phyloP scores from a whole-genome alignment of 2,888 invertebrate species.

The Pherbina coryleti region DNA sequence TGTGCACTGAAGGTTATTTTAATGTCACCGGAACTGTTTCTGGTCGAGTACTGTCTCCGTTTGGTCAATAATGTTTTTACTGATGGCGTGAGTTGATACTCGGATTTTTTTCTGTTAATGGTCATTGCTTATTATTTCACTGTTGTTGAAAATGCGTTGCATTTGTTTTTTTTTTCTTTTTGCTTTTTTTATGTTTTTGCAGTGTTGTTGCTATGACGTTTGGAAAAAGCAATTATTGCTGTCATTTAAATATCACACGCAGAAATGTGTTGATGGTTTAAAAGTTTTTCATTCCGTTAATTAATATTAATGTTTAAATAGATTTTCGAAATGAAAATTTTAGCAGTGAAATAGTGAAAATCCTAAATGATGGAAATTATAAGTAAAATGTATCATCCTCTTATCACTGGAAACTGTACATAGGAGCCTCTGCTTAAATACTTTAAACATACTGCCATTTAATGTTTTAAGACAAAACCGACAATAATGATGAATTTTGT shows the following conservation, averaged over 20 bases:
- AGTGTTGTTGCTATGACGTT: slow-evolving; percentile 26
- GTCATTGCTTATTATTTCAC: slow-evolving; percentile 19
- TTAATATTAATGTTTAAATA: slow-evolving; percentile 1
- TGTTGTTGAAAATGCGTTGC: neutral
- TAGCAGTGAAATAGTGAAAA: too few relatives aligned
- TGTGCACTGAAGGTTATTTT: slow-evolving; percentile 65
- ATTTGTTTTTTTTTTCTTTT: too few relatives aligned
- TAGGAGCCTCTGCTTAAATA: too few relatives aligned
- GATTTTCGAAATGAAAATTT: too few relatives aligned
- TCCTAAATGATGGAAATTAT: too few relatives aligned
- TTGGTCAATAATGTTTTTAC: slow-evolving; percentile 30
- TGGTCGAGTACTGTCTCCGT: slow-evolving; percentile 61
- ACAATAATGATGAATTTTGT: too few relatives aligned
- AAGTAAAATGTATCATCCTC: too few relatives aligned
- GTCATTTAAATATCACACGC: slow-evolving; percentile 34
- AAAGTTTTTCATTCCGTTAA: neutral
- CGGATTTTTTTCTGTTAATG: slow-evolving; percentile 13
- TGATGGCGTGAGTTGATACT: neutral
- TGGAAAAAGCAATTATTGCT: slow-evolving; percentile 44
- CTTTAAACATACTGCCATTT: too few relatives aligned
- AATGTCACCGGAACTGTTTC: slow-evolving; percentile 67
- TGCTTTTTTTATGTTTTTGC: slow-evolving; percentile 28
- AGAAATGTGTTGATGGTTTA: neutral
- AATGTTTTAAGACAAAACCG: too few relatives aligned
- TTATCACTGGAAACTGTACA: too few relatives aligned